Base-by-base conservation (phyloP, 2,888 invertebrate genomes). In the Galerucella nymphaeae region DNA sequence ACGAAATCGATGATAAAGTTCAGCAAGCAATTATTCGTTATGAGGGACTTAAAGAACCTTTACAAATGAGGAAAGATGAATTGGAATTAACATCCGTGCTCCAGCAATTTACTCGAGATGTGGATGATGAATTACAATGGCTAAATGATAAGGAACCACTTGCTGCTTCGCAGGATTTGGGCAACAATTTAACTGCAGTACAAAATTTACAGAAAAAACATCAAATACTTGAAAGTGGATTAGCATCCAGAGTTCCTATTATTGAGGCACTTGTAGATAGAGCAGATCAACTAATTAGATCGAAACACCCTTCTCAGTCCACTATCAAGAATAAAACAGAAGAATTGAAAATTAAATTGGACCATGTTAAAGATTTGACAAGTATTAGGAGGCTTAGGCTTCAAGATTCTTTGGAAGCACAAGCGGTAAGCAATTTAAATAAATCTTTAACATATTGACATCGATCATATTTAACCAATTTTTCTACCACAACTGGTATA, bases 181-280 rank as follows among this genome's bases (percentile, higher is more conserved):
- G 86, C n/a, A 81, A 77, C 38, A 86, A 82, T 77, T 86, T 95
- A 68, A 90, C 90, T 1, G 93, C 94, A 14, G 96, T 97, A 0
- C 96, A 97, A 83, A 93, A 93, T 71, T 88, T 97, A 59, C 94
- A 96, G 82, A 98, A 98, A 89, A 98, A 98, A 86, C 98, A 98
- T 83, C 93, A 95, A 83, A 93, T 94, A 0, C 84, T 99, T 48
- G 98, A 98, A 85, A 94, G 96, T 0, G 98, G 98, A 84, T 88
- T 97, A 10, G 89, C 93, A 11, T 94, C 96, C 0, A 93, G 95
- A 81, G 97, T 98, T 84, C 94, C 96, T 0, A 90, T 95, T 0
- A 92, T 97, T 6, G 90, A 91, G 8, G 90, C 92, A 0, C 88
- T 98, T 1, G 87, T 92, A 0, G 90, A 89, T 14, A 90, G 96